These are phyloP conservation scores for Mesembrinibis cayennensis DNA, from an alignment of 2,113 vertebrate species.

Conservation along the genomic window DNA sequence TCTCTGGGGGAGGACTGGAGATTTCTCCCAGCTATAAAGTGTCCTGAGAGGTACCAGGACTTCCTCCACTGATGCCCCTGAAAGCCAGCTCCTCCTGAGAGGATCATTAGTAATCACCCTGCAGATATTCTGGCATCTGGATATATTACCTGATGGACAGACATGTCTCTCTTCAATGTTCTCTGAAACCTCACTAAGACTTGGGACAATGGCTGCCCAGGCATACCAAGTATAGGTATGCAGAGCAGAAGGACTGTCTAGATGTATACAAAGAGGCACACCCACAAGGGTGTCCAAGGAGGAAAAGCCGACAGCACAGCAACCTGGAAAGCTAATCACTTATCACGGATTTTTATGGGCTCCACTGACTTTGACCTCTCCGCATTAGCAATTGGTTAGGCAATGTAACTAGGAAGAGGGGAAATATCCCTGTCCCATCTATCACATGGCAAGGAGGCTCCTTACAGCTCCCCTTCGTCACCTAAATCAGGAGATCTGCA, in stretches of 20 bases:
- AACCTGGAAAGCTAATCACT: neutral
- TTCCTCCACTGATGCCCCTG: neutral
- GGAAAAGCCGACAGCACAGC: neutral
- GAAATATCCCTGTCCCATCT: neutral
- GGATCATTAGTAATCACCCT: neutral
- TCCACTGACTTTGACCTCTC: neutral
- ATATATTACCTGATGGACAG: neutral
- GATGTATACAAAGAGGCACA: neutral
- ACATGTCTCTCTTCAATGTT: neutral
- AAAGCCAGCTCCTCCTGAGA: neutral
- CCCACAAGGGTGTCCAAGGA: neutral
- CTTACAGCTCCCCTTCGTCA: neutral
- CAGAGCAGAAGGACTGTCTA: neutral
- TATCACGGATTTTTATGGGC: neutral
- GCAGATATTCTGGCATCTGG: neutral
- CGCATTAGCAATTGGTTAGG: neutral
- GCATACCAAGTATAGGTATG: neutral
- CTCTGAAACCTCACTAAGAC: neutral
- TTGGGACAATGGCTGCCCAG: neutral
- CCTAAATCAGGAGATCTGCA: neutral
- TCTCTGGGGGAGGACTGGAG: neutral
- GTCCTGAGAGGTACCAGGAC: neutral
- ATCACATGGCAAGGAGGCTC: neutral
- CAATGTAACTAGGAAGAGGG: neutral
- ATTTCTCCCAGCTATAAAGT: neutral